Evolutionary conservation across 2,113 vertebrate genomes (phyloP).

Genomic region (Bungarus multicinctus): DNA sequence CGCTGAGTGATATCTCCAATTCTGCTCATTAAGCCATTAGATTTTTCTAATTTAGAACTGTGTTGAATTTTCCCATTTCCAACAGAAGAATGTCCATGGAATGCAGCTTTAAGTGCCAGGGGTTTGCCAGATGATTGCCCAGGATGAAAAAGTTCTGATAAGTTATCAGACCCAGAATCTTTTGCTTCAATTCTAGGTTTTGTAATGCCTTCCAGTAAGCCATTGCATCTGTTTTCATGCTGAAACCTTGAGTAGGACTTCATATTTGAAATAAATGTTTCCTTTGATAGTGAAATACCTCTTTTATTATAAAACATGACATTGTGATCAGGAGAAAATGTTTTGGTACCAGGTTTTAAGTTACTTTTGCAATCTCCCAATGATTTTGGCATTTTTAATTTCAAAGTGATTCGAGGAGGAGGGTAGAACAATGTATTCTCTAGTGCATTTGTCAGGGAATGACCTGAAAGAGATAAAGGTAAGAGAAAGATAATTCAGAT

Average conservation of each 20-base stretch:
- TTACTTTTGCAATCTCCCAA: constrained; percentile 77
- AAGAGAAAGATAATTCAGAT: neutral
- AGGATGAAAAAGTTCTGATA: constrained; percentile 62
- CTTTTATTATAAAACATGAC: constrained; percentile 57
- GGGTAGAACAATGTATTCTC: constrained; percentile 86
- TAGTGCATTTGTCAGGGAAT: constrained; percentile 79
- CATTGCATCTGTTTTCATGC: constrained; percentile 79
- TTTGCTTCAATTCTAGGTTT: constrained; percentile 61
- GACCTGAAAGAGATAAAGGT: constrained; percentile 64
- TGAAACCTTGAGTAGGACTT: constrained; percentile 75
- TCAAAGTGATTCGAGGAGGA: constrained; percentile 93
- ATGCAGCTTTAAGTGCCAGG: constrained; percentile 77
- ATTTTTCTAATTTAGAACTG: constrained; percentile 60
- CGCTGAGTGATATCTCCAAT: constrained; percentile 72
- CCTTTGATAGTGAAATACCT: constrained; percentile 64
- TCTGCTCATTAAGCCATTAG: constrained; percentile 82
- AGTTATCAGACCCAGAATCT: constrained; percentile 38
- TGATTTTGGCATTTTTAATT: constrained; percentile 92
- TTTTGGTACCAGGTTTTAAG: constrained; percentile 78
- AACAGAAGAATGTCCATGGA: constrained; percentile 84
- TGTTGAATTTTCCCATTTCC: constrained; percentile 79
- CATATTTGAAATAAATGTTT: constrained; percentile 59
- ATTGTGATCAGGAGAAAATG: constrained; percentile 79
- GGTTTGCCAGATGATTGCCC: constrained; percentile 80
- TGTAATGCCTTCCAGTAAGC: constrained; percentile 68